phyloP scores from a whole-genome alignment of 2,113 vertebrate genomes.

The Sardina pilchardus region DNA sequence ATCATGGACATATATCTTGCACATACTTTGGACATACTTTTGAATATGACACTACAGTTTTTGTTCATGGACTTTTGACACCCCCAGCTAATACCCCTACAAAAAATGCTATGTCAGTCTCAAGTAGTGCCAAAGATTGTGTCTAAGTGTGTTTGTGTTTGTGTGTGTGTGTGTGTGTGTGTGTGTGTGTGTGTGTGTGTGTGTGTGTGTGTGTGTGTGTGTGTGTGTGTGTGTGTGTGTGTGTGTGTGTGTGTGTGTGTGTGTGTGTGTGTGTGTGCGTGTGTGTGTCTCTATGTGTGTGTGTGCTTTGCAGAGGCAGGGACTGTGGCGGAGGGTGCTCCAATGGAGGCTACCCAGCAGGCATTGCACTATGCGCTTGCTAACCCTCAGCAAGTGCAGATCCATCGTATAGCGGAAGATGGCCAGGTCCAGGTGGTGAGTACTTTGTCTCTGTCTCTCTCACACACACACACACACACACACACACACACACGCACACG shows the following conservation, averaged over 20 bases:
- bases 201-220: not conserved
- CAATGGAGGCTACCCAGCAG: conserved; percentile 84
- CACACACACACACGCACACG: not conserved
- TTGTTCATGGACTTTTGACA: too few species aligned
- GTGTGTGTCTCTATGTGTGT: not conserved
- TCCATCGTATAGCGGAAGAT: conserved; percentile 96
- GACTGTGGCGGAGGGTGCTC: conserved; percentile 64
- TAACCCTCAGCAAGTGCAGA: conserved; percentile 93
- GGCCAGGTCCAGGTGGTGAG: conserved; percentile 98
- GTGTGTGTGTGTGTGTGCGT: conserved; percentile 28
- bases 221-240: conserved; percentile 34
- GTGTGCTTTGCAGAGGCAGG: conserved; percentile 62
- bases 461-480: not conserved
- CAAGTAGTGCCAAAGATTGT: not conserved
- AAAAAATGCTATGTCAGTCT: not conserved
- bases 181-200: conserved; percentile 25
- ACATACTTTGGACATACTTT: not conserved
- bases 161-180: conserved; percentile 21
- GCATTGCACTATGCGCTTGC: conserved; percentile 93
- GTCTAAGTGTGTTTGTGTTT: conserved; percentile 24
- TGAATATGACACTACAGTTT: not conserved
- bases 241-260: conserved; percentile 19
- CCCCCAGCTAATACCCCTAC: not conserved
- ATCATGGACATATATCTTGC: not conserved
- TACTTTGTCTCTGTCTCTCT: conserved; percentile 22